Evolutionary conservation across 2,113 vertebrate species (phyloP), one percentile per base, ranked within the genome.

Genomic region (Microtus oregoni): DNA sequence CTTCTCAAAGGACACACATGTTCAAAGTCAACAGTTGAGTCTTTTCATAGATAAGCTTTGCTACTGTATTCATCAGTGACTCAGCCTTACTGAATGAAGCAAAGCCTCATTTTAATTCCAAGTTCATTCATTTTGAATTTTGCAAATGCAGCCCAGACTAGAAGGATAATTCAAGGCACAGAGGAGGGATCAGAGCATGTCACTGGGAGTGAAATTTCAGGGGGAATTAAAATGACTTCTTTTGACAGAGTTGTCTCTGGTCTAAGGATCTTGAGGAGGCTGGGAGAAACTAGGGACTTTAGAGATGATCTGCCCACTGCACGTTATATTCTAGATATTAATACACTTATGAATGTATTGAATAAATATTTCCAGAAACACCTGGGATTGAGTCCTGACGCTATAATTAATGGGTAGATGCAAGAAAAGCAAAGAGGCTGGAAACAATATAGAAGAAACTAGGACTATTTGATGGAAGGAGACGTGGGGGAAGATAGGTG

Each of bases 1-100:
- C 55, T 86, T 96, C 94, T 96, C 92, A 95, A 95, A 96, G 61
- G 97, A 94, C 19, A 96, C 95, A 98, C 52, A 65, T 87, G 96
- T 94, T 96, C 81, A 89, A 91, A 92, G 83, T 83, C 95, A 95
- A 91, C 90, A 94, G 82, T 76, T 86, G 70, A 90, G 90, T 22
- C 30, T 77, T 96, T 91, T 73, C 28, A 91, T 61, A 94, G 86
- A 89, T 81, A 50, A 68, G 5, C 72, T 82, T 89, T 86, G 50
- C 61, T 89, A 55, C 26, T 89, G 7, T n/a, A 61, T 26, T 94
- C 61, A 68, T 24, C 22, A 90, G 61, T 73, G 8, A 89, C 5
- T 6, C 22, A 50, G 67, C 30, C 73, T 67, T 61, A 86, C 52
- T 41, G 61, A 93, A 3, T 63, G 26, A 41, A 91, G 32, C 0